A percentile compares a stretch with the other conserved stretches of the same genome.
These are phyloP conservation scores for Pachycephus smyrnensis DNA, from an alignment of 2,888 invertebrate species.

Conservation along the genomic window DNA sequence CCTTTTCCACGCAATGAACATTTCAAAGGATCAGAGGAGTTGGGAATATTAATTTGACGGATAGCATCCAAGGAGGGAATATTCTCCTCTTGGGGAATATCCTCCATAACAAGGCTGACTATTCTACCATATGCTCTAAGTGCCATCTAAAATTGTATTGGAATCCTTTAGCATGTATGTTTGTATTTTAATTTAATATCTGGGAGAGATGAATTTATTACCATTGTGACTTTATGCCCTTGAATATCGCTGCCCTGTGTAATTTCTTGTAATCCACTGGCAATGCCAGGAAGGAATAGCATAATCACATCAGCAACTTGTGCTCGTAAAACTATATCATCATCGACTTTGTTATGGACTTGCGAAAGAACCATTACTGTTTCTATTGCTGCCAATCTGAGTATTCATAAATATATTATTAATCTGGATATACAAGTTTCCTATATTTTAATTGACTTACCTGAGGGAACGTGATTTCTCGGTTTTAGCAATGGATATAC, in stretches of 20 bases:
- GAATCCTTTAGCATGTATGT: neutral
- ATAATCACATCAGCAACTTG: constrained; percentile 72
- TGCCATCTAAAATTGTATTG: constrained; percentile 60
- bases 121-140: constrained; percentile 67
- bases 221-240: constrained; percentile 74
- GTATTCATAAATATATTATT: constrained; percentile 28
- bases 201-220: constrained; percentile 53
- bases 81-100: constrained; percentile 45
- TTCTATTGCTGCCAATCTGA: constrained; percentile 70
- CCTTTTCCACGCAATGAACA: constrained; percentile 45
- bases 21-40: constrained; percentile 39
- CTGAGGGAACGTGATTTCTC: constrained; percentile 76
- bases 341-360: constrained; percentile 71
- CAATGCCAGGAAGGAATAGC: constrained; percentile 75
- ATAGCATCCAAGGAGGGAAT: constrained; percentile 24
- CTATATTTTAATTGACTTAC: constrained; percentile 62
- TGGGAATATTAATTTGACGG: constrained; percentile 40
- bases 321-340: constrained; percentile 69
- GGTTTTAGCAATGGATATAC: constrained; percentile 74
- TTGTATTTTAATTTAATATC: constrained; percentile 10
- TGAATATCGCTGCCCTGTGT: constrained; percentile 72
- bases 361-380: constrained; percentile 75
- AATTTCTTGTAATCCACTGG: constrained; percentile 72
- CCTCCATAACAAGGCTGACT: constrained; percentile 67
- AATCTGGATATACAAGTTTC: constrained; percentile 12